Base-by-base conservation (phyloP, 2,888 invertebrate genomes). In the Hirtodrosophila cameraria region DNA sequence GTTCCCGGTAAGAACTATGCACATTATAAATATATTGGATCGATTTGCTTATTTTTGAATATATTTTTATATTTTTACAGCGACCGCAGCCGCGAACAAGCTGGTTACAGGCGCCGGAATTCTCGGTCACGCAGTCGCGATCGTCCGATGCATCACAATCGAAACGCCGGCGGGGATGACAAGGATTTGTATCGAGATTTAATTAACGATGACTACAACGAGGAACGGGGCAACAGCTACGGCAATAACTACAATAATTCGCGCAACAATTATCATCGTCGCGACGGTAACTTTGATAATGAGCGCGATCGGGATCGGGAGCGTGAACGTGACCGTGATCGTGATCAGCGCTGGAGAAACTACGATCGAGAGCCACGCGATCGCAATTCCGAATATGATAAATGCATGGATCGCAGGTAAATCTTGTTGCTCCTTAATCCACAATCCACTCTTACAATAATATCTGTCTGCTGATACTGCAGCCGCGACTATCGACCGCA, bases 101-200 rank as follows among this genome's bases (percentile, higher is more conserved):
- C 43, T 1, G 43, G 78, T 23, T 86, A 84, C 48, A 80, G 90
- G 7, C 86, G 90, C 12, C 82, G 89, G 25, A 86, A 78, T 57
- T 67, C 88, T 2, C 87, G 90, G 7, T 91, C 91, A 6, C 78
- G 90, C n/a, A 90, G 90, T 54, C 86, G 91, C 8, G 90, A 90
- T 15, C 88, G 89, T 4, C 82, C 87, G 7, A 75, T 60, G 33
- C 42, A 72, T 1, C 71, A 76, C 23, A 70, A 80, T 41, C 70
- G 86, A 15, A 62, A 67, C 2, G 55, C 68, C 3, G 80, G 75
- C 27, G 89, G 61, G 11, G 75, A 64, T 1, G 89, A 89, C 46
- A 88, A 90, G 23, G 91, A 91, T 72, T 67, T 90, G 12, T 91
- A 91, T 63, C 88, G 89, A 6, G 90, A 90, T 27, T 61, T 90